Evolutionary conservation across 2,113 vertebrate genomes (phyloP), one percentile per base, ranked within the genome.

Genomic region (Cynoglossus semilaevis): DNA sequence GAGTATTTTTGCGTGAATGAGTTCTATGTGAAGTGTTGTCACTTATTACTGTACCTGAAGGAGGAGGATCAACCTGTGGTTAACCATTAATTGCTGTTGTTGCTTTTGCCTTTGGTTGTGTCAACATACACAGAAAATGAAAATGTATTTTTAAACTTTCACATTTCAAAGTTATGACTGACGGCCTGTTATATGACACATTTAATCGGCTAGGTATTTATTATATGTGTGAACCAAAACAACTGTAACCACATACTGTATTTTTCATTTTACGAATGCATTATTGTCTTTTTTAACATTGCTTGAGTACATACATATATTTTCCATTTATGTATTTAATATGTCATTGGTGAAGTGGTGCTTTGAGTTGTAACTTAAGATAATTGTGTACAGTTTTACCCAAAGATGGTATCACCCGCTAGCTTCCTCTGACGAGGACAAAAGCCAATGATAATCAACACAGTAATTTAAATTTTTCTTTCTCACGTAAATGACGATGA

Each of bases 401-500:
- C 79, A 58, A 76, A 50, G 48, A 74, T 54, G 74, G 78, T 77
- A 84, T 72, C 48, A 60, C 59, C 57, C 38, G 41, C 48, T 44
- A 80, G 70, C 74, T 87, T 87, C 79, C 85, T 81, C 79, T 85
- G 77, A 78, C 47, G 65, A 79, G 83, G 80, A 87, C 66, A 78
- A 66, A 67, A 70, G 67, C 80, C 38, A 69, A 79, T 55, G 84
- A 87, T 87, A 84, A 90, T 86, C 81, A 74, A 59, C 67, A 35
- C n/a, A 74, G 66, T 7, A 55, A 76, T 74, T 67, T 76, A 73
- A 73, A 86, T 74, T 34, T 72, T 70, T 41, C 22, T 85, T 78
- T 80, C 72, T 72, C 73, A 85, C 7, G 64, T 68, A 63, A 81
- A 81, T 80, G 74, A 79, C 72, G 69, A 76, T 56, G 69, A 86